These are phyloP conservation scores for Pomacea canaliculata DNA, from an alignment of 2,888 invertebrate genomes.

Conservation along the genomic window DNA sequence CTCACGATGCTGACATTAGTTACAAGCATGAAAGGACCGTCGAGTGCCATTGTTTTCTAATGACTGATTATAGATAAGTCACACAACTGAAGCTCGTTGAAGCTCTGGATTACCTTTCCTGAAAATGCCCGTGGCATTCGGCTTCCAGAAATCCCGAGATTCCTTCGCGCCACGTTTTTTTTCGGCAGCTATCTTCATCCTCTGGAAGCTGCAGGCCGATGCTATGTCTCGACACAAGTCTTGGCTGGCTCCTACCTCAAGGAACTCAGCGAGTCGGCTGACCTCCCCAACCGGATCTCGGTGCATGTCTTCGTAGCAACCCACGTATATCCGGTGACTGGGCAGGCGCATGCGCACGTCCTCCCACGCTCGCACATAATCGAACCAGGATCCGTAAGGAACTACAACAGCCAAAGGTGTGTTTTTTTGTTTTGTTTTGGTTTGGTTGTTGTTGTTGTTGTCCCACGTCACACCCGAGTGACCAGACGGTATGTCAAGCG, in stretches of 20 bases:
- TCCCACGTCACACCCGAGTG: too few species aligned
- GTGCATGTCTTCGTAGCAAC: constrained; percentile 13
- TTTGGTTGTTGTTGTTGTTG: too few species aligned
- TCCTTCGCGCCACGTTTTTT: neutral
- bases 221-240: constrained; percentile 18
- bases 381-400: constrained; percentile 20
- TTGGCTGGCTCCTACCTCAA: constrained; percentile 1
- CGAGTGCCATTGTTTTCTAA: too few species aligned
- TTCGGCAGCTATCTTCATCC: constrained; percentile 21
- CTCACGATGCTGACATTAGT: too few species aligned
- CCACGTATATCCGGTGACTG: neutral
- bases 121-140: constrained; percentile 8
- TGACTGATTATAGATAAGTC: too few species aligned
- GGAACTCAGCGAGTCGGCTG: constrained; percentile 23
- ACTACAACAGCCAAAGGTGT: neutral
- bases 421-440: too few species aligned
- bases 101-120: constrained; percentile 7
- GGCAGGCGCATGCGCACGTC: neutral
- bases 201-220: constrained; percentile 28
- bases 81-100: too few species aligned
- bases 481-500: too few species aligned
- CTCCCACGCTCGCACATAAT: constrained; percentile 20
- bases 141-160: constrained; percentile 4
- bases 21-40: too few species aligned
- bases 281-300: constrained; percentile 23